Conservation (phyloP, 2,113 vertebrate genomes). For the Gambusia affinis region DNA sequence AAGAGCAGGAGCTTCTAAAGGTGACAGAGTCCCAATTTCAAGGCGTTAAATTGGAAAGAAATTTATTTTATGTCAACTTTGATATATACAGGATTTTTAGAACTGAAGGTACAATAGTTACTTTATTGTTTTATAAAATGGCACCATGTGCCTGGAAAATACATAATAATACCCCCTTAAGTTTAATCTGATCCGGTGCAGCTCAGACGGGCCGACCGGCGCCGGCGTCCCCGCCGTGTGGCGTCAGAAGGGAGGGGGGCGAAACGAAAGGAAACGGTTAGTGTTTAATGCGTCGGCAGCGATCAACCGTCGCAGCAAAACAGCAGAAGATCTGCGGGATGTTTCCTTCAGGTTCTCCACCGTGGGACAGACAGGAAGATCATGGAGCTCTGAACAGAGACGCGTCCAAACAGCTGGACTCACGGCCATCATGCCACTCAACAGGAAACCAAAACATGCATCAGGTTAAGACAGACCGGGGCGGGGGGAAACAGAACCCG, state of each 20-base stretch:
- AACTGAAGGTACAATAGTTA: no score
- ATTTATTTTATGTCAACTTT: no score
- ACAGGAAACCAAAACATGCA: constrained; percentile 70
- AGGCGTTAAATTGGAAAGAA: no score
- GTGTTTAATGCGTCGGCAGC: background rate
- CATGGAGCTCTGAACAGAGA: constrained; percentile 19
- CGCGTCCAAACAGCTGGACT: background rate
- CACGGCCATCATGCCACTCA: constrained; percentile 61
- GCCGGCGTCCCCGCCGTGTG: background rate
- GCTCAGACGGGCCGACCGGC: background rate
- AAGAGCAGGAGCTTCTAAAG: no score
- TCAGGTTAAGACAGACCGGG: constrained; percentile 19
- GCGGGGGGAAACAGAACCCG: constrained; percentile 38
- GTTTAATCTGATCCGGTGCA: background rate
- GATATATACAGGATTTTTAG: no score
- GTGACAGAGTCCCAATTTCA: no score
- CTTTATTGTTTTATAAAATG: no score
- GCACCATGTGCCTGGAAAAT: no score
- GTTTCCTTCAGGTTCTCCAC: background rate
- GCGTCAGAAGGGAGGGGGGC: background rate
- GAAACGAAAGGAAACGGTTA: background rate
- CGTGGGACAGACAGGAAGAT: constrained; percentile 34
- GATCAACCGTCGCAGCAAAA: no score
- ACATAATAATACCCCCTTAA: background rate
- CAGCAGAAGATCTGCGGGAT: background rate